A percentile compares a stretch with the other conserved stretches of the same genome.
Conservation (phyloP, 2,113 vertebrate genomes). For the Sinosuthora webbiana region DNA sequence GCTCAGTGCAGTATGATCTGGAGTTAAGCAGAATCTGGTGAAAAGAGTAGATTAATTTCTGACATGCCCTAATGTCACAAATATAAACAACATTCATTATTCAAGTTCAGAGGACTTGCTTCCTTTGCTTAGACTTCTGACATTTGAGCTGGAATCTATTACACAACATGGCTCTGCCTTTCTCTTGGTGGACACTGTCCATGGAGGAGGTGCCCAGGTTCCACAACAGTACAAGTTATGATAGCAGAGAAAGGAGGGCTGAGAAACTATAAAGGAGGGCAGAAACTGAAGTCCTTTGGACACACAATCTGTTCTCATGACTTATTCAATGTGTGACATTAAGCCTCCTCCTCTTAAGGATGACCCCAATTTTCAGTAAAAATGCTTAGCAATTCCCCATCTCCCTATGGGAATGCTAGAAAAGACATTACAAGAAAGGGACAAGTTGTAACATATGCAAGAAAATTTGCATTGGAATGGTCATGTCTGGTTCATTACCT, state of each 20-base stretch:
- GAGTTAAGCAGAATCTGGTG: neutral
- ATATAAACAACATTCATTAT: neutral
- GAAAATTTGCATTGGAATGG: neutral
- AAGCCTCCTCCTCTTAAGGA: neutral
- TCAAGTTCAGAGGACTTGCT: neutral
- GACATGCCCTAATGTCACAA: neutral
- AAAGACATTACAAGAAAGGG: neutral
- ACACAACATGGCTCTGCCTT: neutral
- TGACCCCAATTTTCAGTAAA: neutral
- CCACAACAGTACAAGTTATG: neutral
- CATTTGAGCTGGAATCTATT: neutral
- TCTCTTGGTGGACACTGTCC: neutral
- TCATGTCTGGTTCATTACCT: neutral
- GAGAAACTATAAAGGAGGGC: neutral
- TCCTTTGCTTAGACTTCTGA: neutral
- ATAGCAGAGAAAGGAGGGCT: neutral
- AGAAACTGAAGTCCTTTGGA: neutral
- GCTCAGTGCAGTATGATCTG: neutral
- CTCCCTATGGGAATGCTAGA: neutral
- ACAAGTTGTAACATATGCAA: neutral
- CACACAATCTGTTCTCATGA: neutral
- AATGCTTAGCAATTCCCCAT: neutral
- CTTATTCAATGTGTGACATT: neutral
- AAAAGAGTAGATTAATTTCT: neutral
- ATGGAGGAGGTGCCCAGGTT: neutral